These are phyloP conservation scores for Orthonevra nobilis DNA, from an alignment of 2,888 invertebrate genomes.

Conservation along the genomic window DNA sequence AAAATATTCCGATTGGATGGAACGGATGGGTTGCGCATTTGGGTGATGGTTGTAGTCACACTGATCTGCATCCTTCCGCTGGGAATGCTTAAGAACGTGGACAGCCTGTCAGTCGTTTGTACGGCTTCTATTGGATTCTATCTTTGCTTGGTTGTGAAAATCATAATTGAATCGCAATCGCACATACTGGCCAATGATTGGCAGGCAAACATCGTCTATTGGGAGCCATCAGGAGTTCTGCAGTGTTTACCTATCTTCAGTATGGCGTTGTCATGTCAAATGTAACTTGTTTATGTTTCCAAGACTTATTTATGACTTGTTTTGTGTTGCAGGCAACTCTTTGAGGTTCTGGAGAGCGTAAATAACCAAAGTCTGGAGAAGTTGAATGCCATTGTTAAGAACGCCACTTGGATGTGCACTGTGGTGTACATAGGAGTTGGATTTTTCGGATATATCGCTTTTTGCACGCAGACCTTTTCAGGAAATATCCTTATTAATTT, in stretches of 20 bases:
- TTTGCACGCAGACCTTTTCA: conserved; percentile 88
- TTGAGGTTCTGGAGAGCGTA: conserved; percentile 95
- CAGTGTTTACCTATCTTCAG: conserved; percentile 97
- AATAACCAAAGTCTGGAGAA: conserved; percentile 93
- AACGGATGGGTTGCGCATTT: conserved; percentile 84
- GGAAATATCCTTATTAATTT: conserved; percentile 96
- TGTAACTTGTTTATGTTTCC: conserved; percentile 82
- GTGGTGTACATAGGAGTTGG: conserved; percentile 94
- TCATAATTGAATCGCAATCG: conserved; percentile 88
- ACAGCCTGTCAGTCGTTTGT: conserved; percentile 92
- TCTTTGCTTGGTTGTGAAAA: conserved; percentile 90
- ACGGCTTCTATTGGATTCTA: conserved; percentile 96
- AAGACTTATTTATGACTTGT: neutral
- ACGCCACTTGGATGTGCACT: conserved; percentile 95
- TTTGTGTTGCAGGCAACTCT: conserved; percentile 86
- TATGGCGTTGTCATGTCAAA: conserved; percentile 98
- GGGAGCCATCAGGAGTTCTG: conserved; percentile 92
- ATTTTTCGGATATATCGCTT: conserved; percentile 94
- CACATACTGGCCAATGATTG: conserved; percentile 89
- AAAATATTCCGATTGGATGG: conserved; percentile 88
- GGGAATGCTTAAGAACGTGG: conserved; percentile 92
- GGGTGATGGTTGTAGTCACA: conserved; percentile 86
- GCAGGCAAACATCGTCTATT: conserved; percentile 86
- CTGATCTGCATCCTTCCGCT: conserved; percentile 93
- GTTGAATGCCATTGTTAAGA: conserved; percentile 92